Base-by-base conservation (phyloP, 1,140 invertebrate genomes). In the Trachymyrmex cornetzi region DNA sequence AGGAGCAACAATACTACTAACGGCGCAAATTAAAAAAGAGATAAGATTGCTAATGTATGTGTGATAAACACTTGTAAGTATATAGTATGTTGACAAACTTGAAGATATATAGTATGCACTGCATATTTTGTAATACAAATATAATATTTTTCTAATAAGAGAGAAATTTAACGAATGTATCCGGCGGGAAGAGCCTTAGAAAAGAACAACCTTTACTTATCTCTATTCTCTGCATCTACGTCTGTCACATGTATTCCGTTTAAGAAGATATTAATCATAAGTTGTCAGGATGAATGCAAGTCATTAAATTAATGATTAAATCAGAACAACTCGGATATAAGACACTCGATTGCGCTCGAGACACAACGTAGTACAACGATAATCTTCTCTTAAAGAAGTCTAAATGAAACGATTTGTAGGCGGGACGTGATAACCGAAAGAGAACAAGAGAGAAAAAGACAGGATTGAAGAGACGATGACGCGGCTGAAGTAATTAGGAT, bases 341-440 rank as follows among this genome's bases (percentile, higher is more conserved):
- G 84, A 64, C 75, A 89, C 55, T 88, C 82, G 86, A 88, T 67
- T 84, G 85, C 87, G 85, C 61, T 90, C 90, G 86, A 88, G 87
- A 24, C 1, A 12, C 0, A 44, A 44, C 77, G 69, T 77, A 27
- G 72, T 66, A 84, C 89, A 88, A 89, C 89, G 87, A 86, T 61
- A 86, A 79, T 86, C 64, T 72, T 79, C 80, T 86, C 69, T 87
- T 89, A 72, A 92, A 92, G 86, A 89, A 84, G 77, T 79, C 85
- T 64, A 90, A 92, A 90, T 84, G 74, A 91, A 92, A 91, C 80
- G 84, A 91, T 85, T 87, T 74, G 88, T 82, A 87, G 87, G 84
- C 81, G 87, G 87, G 87, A 91, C 82, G 84, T 75, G 82, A 77
- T 89, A 86, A 53, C 74, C 63, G 77, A 89, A 77, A 90, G 82